Evolutionary conservation across 2,113 vertebrate genomes (phyloP).

Genomic region (Coptodon bakossiorum): DNA sequence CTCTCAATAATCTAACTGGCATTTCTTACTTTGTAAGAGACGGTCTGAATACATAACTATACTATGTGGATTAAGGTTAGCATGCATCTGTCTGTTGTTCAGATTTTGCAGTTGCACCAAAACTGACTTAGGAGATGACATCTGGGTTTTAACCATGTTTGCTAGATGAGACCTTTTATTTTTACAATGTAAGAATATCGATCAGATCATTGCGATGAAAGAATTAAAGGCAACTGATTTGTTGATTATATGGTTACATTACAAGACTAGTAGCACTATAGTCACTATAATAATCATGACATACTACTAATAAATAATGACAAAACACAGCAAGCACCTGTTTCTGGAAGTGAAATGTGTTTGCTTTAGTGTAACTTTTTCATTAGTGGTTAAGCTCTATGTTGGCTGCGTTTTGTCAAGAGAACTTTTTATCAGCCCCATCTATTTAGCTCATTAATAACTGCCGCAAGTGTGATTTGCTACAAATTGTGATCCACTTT

Average conservation of each 20-base stretch:
- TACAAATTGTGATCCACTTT: too few species aligned
- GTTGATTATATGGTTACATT: background rate
- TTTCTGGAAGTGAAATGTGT: too few species aligned
- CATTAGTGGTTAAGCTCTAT: too few species aligned
- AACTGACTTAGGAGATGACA: background rate
- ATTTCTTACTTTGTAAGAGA: background rate
- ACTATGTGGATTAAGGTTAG: background rate
- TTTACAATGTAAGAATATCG: background rate
- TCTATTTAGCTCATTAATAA: too few species aligned
- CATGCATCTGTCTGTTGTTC: background rate
- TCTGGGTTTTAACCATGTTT: background rate
- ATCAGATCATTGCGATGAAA: background rate
- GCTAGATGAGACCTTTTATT: accelerated
- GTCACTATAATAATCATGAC: background rate
- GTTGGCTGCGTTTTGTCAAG: too few species aligned
- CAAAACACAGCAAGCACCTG: background rate
- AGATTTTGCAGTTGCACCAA: background rate
- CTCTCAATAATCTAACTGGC: background rate
- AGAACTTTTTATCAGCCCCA: too few species aligned
- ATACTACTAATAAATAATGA: background rate
- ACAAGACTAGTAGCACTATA: background rate
- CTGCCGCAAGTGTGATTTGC: too few species aligned
- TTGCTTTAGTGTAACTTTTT: too few species aligned
- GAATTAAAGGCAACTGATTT: background rate
- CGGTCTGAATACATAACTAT: background rate